These are phyloP conservation scores for Peromyscus melanophrys DNA, from an alignment of 2,797 vertebrate genomes.

Conservation along the genomic window DNA sequence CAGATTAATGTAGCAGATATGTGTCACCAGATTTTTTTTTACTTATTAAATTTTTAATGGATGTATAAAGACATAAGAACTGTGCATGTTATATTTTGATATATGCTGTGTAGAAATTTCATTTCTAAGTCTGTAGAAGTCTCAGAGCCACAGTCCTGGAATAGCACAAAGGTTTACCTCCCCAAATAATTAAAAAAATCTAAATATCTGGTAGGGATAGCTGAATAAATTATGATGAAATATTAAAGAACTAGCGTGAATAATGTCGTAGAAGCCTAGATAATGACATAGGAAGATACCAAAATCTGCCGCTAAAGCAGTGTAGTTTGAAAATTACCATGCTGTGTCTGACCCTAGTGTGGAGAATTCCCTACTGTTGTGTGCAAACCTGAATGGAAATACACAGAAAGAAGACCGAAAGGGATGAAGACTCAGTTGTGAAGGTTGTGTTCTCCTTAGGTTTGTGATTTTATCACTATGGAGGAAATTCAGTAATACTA, in stretches of 20 bases:
- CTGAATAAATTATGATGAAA: conserved; percentile 8
- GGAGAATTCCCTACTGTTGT: neutral
- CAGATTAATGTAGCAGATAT: neutral
- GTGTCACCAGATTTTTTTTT: neutral
- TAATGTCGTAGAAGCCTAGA: neutral
- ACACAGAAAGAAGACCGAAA: neutral
- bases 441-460: neutral
- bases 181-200: neutral
- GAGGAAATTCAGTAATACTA: neutral
- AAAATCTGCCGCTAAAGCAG: neutral
- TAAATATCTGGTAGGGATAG: neutral
- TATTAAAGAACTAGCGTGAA: neutral
- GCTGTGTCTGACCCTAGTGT: neutral
- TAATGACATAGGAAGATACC: neutral
- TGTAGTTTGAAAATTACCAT: neutral
- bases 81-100: neutral
- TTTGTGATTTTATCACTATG: neutral
- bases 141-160: neutral
- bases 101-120: neutral
- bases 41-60: neutral
- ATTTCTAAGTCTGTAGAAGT: neutral
- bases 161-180: neutral
- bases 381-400: neutral
- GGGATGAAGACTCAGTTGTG: neutral
- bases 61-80: neutral